phyloP scores from a whole-genome alignment of 2,888 invertebrate genomes.

The Megaustenia siamemsis region DNA sequence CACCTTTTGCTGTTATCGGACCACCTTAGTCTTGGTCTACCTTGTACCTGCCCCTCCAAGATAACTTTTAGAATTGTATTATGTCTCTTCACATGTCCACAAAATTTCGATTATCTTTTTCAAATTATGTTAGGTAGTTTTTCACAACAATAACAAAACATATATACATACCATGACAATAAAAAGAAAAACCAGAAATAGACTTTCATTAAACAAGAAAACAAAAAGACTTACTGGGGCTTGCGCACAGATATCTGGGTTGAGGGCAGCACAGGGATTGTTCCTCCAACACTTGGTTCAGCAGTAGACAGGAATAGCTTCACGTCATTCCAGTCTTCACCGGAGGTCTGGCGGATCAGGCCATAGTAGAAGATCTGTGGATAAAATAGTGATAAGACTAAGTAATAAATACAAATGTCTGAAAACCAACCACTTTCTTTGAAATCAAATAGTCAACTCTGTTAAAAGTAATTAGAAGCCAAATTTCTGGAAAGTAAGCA shows the following conservation, averaged over 20 bases:
- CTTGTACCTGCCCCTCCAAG: too few species aligned
- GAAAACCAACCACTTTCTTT: neutral
- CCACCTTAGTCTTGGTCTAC: too few species aligned
- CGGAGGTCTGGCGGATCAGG: conserved; percentile 79
- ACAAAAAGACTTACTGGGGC: neutral
- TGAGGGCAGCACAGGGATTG: conserved; percentile 77
- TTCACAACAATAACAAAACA: too few species aligned
- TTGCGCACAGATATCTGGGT: conserved; percentile 48
- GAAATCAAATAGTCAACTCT: neutral
- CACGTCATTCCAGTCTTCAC: conserved; percentile 80
- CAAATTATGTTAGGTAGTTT: too few species aligned
- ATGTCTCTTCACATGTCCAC: too few species aligned
- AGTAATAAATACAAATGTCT: neutral
- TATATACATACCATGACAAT: too few species aligned
- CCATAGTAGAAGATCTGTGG: conserved; percentile 79
- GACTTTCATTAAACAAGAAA: neutral
- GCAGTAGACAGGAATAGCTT: conserved; percentile 80
- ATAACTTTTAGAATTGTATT: too few species aligned
- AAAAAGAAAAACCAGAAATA: too few species aligned
- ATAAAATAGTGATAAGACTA: neutral
- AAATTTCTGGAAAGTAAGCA: too few species aligned
- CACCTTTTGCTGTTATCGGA: too few species aligned
- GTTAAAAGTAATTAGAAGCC: neutral
- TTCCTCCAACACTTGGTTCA: conserved; percentile 79
- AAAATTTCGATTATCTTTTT: too few species aligned